Conservation (phyloP, 1,140 invertebrate genomes). For the Calosoma granatense region DNA sequence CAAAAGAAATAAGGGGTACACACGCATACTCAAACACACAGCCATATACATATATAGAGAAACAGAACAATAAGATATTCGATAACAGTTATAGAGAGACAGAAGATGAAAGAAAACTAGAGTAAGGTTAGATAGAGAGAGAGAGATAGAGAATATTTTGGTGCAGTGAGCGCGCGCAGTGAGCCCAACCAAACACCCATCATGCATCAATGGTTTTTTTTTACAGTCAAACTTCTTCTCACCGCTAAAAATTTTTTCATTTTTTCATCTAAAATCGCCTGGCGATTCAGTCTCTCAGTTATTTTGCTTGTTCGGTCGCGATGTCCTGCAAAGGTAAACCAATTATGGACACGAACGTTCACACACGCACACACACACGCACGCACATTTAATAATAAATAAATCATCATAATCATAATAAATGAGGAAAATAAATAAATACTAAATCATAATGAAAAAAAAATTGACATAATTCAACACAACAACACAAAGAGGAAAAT, state of each 20-base stretch:
- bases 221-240: slow-evolving; percentile 36
- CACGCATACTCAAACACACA: background rate
- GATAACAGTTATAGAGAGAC: slow-evolving; percentile 12
- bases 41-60: background rate
- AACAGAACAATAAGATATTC: background rate
- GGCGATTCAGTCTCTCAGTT: slow-evolving; percentile 58
- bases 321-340: slow-evolving; percentile 31
- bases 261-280: slow-evolving; percentile 84
- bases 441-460: background rate
- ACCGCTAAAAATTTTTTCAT: slow-evolving; percentile 92
- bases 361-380: background rate
- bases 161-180: slow-evolving; percentile 5
- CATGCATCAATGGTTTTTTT: background rate
- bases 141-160: background rate
- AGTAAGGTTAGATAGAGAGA: background rate
- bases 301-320: slow-evolving; percentile 47
- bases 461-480: background rate
- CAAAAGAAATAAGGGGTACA: slow-evolving; percentile 11
- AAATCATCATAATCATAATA: background rate
- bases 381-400: background rate
- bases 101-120: slow-evolving; percentile 16
- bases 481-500: background rate
- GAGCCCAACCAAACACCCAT: background rate
- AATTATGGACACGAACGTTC: slow-evolving; percentile 11
- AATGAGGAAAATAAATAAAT: background rate